A percentile compares a stretch with the other conserved stretches of the same genome.
These are phyloP conservation scores for Zosterops lateralis DNA, from an alignment of 2,113 vertebrate species.

Conservation along the genomic window DNA sequence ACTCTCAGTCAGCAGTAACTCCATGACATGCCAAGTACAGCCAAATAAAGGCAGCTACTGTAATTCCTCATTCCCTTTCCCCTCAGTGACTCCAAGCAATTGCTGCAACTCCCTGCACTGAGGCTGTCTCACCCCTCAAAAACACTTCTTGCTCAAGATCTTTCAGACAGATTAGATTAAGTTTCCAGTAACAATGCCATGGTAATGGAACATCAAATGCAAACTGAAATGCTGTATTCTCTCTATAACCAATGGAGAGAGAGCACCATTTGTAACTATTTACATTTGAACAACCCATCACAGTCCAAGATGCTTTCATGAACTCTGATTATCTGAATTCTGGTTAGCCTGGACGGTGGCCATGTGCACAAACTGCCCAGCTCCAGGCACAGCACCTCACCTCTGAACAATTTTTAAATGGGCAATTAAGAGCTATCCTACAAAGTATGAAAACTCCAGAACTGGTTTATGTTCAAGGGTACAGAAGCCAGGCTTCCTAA, in stretches of 20 bases:
- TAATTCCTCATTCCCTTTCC: neutral
- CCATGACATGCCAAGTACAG: neutral
- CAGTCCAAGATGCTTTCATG: neutral
- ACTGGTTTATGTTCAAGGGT: neutral
- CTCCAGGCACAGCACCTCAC: neutral
- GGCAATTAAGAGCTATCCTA: neutral
- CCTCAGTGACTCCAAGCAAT: neutral
- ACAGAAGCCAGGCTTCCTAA: neutral
- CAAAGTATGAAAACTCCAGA: neutral
- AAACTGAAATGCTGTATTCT: neutral
- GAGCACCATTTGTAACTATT: neutral
- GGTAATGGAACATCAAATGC: neutral
- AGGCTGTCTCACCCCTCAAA: neutral
- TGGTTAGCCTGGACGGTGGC: neutral
- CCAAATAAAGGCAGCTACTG: neutral
- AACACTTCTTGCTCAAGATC: constrained; percentile 8
- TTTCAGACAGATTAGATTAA: neutral
- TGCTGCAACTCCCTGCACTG: neutral
- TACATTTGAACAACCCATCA: neutral
- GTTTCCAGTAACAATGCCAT: neutral
- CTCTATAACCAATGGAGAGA: neutral
- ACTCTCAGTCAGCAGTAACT: neutral
- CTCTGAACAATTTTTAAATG: neutral
- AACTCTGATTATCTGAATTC: neutral
- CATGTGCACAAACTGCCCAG: neutral